A percentile compares a stretch with the other conserved stretches of the same genome.
Conservation (phyloP, 23 tunicate species). For the Diplosoma virens region DNA sequence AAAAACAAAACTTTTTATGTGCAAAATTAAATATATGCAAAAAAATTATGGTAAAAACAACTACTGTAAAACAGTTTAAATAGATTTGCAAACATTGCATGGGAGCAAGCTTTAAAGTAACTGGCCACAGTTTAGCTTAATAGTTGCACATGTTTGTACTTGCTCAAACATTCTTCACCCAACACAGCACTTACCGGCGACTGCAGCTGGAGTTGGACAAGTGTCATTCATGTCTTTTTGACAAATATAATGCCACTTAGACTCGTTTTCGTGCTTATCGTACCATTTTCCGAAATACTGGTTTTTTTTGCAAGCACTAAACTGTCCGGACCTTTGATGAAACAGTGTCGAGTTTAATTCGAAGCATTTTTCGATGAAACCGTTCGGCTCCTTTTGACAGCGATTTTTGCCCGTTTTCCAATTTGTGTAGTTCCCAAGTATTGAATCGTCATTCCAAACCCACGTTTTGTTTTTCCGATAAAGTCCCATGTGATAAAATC, state of each 20-base stretch:
- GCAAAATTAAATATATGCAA: no score
- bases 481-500: conserved; percentile 14
- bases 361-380: background rate
- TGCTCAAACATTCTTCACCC: no score
- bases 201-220: no score
- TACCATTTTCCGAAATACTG: conserved; percentile 20
- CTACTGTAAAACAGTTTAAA: no score
- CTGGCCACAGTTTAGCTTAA: no score
- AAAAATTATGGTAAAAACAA: no score
- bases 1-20: no score
- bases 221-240: background rate
- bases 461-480: background rate
- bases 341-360: background rate
- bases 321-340: conserved; percentile 13
- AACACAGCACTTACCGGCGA: no score
- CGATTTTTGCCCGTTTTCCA: background rate
- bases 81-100: no score
- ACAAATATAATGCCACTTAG: conserved; percentile 30
- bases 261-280: background rate
- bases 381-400: conserved; percentile 9
- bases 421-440: background rate
- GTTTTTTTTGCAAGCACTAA: background rate
- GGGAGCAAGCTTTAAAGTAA: no score
- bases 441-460: conserved; percentile 16
- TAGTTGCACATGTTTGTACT: no score